Evolutionary conservation across 2,888 invertebrate genomes (phyloP).

Genomic region (Myopa testacea): DNA sequence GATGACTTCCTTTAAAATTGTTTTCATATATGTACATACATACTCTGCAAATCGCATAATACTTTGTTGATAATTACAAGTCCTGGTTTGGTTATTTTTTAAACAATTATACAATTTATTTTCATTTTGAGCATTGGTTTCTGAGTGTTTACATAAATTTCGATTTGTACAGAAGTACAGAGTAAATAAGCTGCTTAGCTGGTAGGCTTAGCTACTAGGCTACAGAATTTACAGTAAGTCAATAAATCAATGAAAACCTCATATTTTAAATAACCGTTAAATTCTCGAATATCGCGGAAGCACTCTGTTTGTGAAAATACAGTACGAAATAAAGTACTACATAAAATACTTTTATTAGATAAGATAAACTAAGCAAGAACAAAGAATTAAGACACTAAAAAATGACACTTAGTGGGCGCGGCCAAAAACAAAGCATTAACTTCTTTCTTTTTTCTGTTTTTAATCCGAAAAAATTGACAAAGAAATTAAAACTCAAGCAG

Average conservation of each 20-base stretch:
- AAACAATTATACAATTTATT: conserved; percentile 36
- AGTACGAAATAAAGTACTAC: background rate
- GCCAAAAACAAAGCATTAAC: background rate
- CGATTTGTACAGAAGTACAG: conserved; percentile 43
- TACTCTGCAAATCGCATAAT: too few relatives aligned
- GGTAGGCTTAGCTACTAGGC: background rate
- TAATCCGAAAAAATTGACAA: too few relatives aligned
- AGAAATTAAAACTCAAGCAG: too few relatives aligned
- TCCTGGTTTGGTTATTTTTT: too few relatives aligned
- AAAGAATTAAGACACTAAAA: conserved; percentile 18
- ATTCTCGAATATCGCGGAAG: conserved; percentile 52
- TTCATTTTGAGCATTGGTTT: conserved; percentile 44
- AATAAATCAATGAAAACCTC: conserved; percentile 28
- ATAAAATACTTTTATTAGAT: background rate
- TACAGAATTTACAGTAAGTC: conserved; percentile 41
- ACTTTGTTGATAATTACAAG: too few relatives aligned
- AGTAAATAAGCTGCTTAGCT: conserved; percentile 19
- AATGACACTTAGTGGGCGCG: conserved; percentile 25
- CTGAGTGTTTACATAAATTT: conserved; percentile 36
- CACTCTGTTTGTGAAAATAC: conserved; percentile 45
- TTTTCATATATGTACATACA: too few relatives aligned
- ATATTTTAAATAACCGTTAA: conserved; percentile 38
- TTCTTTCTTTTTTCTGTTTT: too few relatives aligned
- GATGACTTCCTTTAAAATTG: too few relatives aligned
- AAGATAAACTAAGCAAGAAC: background rate